Conservation (phyloP, 2,888 invertebrate species). For the Macrosoma leucophasiata region DNA sequence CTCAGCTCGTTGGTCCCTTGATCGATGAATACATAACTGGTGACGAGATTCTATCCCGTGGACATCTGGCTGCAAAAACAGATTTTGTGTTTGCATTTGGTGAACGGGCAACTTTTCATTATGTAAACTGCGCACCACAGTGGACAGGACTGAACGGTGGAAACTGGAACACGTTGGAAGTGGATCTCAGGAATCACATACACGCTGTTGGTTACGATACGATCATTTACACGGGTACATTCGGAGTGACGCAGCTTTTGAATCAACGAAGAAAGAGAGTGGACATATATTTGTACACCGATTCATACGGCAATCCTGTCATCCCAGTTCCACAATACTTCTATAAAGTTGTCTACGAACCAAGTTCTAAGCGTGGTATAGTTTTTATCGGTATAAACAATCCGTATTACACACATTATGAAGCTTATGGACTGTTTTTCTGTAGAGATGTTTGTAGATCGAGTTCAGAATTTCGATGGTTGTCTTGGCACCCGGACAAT, state of each 20-base stretch:
- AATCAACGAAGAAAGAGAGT: slow-evolving; percentile 49
- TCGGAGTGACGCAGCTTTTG: slow-evolving; percentile 70
- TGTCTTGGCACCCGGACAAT: slow-evolving; percentile 71
- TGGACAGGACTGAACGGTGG: slow-evolving; percentile 79
- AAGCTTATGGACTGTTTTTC: slow-evolving; percentile 50
- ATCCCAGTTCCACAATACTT: slow-evolving; percentile 64
- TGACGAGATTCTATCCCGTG: slow-evolving; percentile 68
- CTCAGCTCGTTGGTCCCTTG: slow-evolving; percentile 38
- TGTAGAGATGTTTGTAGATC: slow-evolving; percentile 67
- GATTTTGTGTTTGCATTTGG: slow-evolving; percentile 78
- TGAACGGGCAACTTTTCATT: slow-evolving; percentile 79
- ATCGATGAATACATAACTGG: slow-evolving; percentile 55
- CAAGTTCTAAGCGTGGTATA: slow-evolving; percentile 56
- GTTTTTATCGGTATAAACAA: slow-evolving; percentile 80
- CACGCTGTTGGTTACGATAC: slow-evolving; percentile 45
- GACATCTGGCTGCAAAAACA: slow-evolving; percentile 79
- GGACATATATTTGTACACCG: slow-evolving; percentile 52
- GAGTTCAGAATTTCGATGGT: slow-evolving; percentile 71
- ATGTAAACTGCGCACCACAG: slow-evolving; percentile 80
- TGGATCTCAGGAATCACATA: slow-evolving; percentile 54
- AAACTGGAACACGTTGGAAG: slow-evolving; percentile 76
- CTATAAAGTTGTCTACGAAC: slow-evolving; percentile 75
- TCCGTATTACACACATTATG: slow-evolving; percentile 58
- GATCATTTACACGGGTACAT: slow-evolving; percentile 77
- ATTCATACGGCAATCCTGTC: slow-evolving; percentile 52